phyloP scores from a whole-genome alignment of 1,140 invertebrate species.

The Drosophila triauraria region DNA sequence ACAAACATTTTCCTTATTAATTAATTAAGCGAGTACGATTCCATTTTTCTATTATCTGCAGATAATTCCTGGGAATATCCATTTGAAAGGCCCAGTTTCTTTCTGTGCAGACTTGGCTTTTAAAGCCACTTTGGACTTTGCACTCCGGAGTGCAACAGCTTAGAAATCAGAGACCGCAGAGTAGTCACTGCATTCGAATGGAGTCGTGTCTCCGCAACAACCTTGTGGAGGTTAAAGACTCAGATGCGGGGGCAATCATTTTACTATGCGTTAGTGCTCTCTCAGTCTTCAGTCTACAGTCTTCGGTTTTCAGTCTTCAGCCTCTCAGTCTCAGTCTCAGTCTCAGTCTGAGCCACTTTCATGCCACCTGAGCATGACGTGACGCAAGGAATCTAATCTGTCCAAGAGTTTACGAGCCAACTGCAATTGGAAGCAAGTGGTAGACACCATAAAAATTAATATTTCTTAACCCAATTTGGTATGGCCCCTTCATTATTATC shows the following conservation, averaged over 20 bases:
- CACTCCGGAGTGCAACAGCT: conserved; percentile 17
- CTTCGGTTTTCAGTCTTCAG: neutral
- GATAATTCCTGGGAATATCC: neutral
- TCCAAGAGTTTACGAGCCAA: conserved; percentile 23
- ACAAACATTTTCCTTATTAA: too few relatives aligned
- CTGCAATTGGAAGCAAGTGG: conserved; percentile 45
- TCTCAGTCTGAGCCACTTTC: neutral
- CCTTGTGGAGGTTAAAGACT: conserved; percentile 55
- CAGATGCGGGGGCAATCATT: conserved; percentile 32
- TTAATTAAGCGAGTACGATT: neutral
- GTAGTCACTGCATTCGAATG: conserved; percentile 28
- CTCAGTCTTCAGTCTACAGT: too few relatives aligned
- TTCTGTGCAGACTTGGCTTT: neutral
- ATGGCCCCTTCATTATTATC: conserved; percentile 15
- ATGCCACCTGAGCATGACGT: conserved; percentile 34
- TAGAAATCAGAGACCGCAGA: conserved; percentile 41
- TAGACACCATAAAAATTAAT: conserved; percentile 14
- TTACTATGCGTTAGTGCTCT: conserved; percentile 11
- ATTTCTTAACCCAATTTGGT: conserved; percentile 24
- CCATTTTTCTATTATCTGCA: neutral
- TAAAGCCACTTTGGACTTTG: conserved; percentile 36
- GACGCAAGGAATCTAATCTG: conserved; percentile 45
- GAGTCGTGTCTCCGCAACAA: conserved; percentile 24
- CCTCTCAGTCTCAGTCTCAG: neutral
- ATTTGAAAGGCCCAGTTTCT: neutral